Percentiles rank a stretch among this genome's conserved stretches.
Conservation (phyloP, 2,888 invertebrate genomes). For the Subacronicta megacephala region DNA sequence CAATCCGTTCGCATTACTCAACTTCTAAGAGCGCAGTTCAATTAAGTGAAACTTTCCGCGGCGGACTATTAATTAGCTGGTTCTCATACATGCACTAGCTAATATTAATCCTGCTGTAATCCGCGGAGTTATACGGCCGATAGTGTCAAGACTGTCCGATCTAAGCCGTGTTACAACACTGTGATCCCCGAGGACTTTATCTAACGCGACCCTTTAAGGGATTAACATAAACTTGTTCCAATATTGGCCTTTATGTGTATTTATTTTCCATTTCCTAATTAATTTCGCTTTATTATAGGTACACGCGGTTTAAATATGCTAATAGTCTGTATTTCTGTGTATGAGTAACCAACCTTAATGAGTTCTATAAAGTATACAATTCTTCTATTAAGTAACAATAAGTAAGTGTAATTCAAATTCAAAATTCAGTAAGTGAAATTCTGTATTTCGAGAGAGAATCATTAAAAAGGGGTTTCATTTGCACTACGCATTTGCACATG, state of each 20-base stretch:
- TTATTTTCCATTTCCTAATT: constrained; percentile 61
- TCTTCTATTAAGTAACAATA: neutral
- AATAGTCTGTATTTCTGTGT: neutral
- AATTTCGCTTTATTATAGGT: constrained; percentile 4
- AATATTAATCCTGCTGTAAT: constrained; percentile 77
- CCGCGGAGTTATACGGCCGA: constrained; percentile 77
- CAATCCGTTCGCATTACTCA: constrained; percentile 51
- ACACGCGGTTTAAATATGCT: neutral
- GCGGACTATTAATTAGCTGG: constrained; percentile 70
- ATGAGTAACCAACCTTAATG: neutral
- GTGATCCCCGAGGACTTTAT: constrained; percentile 80
- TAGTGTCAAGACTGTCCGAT: constrained; percentile 80
- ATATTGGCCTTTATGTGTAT: constrained; percentile 81
- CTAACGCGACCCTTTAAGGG: constrained; percentile 82
- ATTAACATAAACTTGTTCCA: constrained; percentile 82
- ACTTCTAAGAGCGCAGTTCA: constrained; percentile 56
- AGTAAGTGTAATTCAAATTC: too few species aligned
- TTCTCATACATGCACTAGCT: constrained; percentile 70
- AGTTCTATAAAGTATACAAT: too few species aligned
- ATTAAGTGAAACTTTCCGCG: constrained; percentile 59
- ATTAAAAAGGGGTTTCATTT: neutral
- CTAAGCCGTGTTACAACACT: constrained; percentile 79
- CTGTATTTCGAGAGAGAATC: too few species aligned
- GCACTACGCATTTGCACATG: too few species aligned
- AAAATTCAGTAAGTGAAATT: too few species aligned